Base-by-base conservation (phyloP, 2,113 vertebrate genomes). In the Halichoeres trimaculatus region DNA sequence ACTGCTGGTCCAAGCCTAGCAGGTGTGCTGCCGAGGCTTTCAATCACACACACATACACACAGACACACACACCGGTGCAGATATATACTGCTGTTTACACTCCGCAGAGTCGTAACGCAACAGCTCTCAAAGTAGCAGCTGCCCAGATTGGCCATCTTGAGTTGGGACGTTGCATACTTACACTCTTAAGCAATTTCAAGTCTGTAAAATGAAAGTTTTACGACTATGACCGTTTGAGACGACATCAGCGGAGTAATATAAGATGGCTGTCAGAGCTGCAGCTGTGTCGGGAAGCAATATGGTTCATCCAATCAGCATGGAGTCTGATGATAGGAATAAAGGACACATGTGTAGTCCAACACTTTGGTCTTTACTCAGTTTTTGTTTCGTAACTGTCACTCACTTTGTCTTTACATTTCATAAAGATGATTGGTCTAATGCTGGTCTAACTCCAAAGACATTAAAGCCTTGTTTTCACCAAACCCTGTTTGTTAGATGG, bases 111-210 rank as follows among this genome's bases (percentile, higher is more conserved):
- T 70, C 85, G 64, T 74, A 81, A 85, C 24, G 47, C 83, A 84
- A 78, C 84, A 70, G 66, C 76, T 83, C 71, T 74, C 67, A 66
- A 76, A 56, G 70, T 26, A 85, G 73, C 82, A 86, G 85, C 85
- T 85, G 86, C 82, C 85, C 87, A 79, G 79, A 84, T 88, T 64
- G 74, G 63, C 76, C 83, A 72, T 88, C 76, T 81, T 34, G 41
- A 82, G 78, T 70, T 26, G 64, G 76, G 68, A 74, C 52, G 72
- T 84, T 2, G 77, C 74, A 53, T 30, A 64, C 69, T 85, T 71
- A 79, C 73, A 56, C 74, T 24, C 54, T 91, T 83, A 81, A 87
- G 81, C 83, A 84, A 83, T 88, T 89, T 90, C 81, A 78, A 65
- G 76, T 67, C 69, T 36, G 81, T 83, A 74, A 80, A 86, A 81